A percentile compares a stretch with the other conserved stretches of the same genome.
phyloP scores from a whole-genome alignment of 2,797 vertebrate species.

The Gymnopithys bicolor region DNA sequence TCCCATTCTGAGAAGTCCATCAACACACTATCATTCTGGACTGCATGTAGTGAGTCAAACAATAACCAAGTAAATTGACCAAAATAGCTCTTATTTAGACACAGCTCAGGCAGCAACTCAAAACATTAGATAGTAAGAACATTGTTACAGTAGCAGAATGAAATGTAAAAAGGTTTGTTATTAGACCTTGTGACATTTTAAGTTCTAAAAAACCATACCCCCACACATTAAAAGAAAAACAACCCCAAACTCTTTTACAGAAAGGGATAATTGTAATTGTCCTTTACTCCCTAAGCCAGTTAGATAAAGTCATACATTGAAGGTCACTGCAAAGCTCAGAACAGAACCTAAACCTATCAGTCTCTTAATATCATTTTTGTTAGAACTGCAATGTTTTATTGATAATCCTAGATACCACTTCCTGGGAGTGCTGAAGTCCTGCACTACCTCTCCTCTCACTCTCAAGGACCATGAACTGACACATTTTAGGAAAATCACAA shows the following conservation, averaged over 20 bases:
- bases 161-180: neutral
- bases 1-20: neutral
- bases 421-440: neutral
- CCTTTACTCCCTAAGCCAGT: neutral
- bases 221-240: neutral
- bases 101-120: neutral
- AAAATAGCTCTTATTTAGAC: neutral
- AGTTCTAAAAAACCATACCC: neutral
- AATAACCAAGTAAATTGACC: neutral
- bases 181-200: neutral
- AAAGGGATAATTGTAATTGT: neutral
- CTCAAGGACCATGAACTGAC: neutral
- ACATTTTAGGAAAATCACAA: neutral
- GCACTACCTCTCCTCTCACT: neutral
- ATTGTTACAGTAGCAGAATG: neutral
- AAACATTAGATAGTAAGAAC: neutral
- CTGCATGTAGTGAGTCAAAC: neutral
- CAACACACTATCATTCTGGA: neutral
- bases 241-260: neutral
- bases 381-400: neutral
- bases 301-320: neutral
- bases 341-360: neutral
- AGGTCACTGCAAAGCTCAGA: neutral
- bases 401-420: neutral
- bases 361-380: neutral